Evolutionary conservation across 2,797 vertebrate species (phyloP), one percentile per base, ranked within the genome.

Genomic region (Luscinia luscinia): DNA sequence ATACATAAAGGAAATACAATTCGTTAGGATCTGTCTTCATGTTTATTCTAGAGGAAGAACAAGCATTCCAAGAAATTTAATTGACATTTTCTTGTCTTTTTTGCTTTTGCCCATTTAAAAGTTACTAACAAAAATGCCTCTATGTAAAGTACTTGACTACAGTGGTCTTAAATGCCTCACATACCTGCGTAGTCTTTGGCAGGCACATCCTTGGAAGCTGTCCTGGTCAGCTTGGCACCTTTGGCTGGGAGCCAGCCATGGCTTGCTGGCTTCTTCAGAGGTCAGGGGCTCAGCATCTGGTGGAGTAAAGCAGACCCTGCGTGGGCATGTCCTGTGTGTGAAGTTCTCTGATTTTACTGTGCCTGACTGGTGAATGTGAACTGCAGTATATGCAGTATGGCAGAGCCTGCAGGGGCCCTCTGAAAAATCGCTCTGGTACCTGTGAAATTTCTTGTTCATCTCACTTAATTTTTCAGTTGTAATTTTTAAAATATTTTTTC

Each of bases 171-270:
- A 73, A 62, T 58, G 13, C n/a, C 61, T 87, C 51, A 17, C 15
- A 6, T n/a, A n/a, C 5, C 79, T 49, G 14, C 0, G 0, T 7
- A 64, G 62, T 46, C 38, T 57, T 58, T 85, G 63, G 54, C 58
- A 64, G 34, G 64, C 13, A 14, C 21, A 40, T 73, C 41, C 36
- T 85, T 68, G 58, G 51, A 73, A 66, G n/a, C 7, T 52, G 24
- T 26, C 15, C 41, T 17, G 20, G 10, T 52, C 63, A 54, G 9
- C 16, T 48, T 75, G 43, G 58, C 70, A 36, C 26, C 81, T 68
- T 40, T 87, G 79, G 14, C 61, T 73, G 70, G 45, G 49, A 82
- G 70, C 43, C 1, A 70, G 18, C 43, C 11, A 11, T 23, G 51
- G 43, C 26, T 69, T 38, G 6, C 16, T 75, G 74, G 16, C 72